Base-by-base conservation (phyloP, 2,888 invertebrate species). In the Microdon myrmicae region DNA sequence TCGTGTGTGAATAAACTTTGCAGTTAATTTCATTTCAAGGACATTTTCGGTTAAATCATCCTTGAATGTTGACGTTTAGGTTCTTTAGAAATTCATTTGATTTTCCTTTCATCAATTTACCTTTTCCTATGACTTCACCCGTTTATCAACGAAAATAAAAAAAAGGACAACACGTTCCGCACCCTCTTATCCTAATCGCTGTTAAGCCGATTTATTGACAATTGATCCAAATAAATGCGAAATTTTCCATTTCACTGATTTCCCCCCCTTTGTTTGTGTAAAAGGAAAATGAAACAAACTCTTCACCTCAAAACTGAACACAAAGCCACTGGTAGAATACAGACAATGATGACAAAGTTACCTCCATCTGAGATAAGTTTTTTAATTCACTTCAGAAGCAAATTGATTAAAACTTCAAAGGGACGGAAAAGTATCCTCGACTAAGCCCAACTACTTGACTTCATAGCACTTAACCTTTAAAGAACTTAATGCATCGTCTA, bases 21-120 rank as follows among this genome's bases (percentile, higher is more conserved):
- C n/a, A n/a, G n/a, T 14, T 19, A 16, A 20, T 38, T 41, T 45
- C 32, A 43, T 38, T 39, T 32, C 22, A 34, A 56, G 51, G 43
- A 64, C 32, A 51, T 47, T 64, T 56, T 64, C 64, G 51, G 58
- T 64, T 51, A 64, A 64, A 64, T 58, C 58, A 53, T 51, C 41
- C 58, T 64, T 53, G 58, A 56, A 64, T 43, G 47, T 47, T 47
- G 55, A 29, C 48, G 45, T 55, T 61, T 55, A 55, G 39, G 43
- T 44, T 49, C 34, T 39, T 61, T 55, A 49, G 61, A 45, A 49
- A 49, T 49, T 49, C 44, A 29, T 55, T 61, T 41, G 28, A 26
- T 38, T 13, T 22, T 37, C 19, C 29, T 35, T 44, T 39, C 31
- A 14, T 12, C n/a, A n/a, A n/a, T n/a, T n/a, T n/a, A n/a, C n/a